These are phyloP conservation scores for Asobara japonica DNA, from an alignment of 1,140 invertebrate species.

Conservation along the genomic window DNA sequence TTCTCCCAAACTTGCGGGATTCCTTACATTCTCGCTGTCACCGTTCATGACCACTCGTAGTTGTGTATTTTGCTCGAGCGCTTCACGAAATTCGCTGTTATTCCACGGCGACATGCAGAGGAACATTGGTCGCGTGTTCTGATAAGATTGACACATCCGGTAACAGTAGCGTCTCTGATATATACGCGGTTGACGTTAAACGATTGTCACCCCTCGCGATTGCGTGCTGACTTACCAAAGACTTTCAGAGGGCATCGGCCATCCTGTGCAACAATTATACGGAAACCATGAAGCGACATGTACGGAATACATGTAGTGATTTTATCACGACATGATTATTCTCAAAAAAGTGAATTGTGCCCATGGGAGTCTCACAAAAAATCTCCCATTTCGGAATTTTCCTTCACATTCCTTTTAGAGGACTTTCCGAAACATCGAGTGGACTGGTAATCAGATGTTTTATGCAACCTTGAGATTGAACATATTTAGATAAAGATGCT, in stretches of 20 bases:
- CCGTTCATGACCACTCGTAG: background rate
- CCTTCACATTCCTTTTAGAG: too few relatives aligned
- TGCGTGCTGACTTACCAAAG: background rate
- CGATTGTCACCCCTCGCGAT: background rate
- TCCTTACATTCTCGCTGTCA: too few relatives aligned
- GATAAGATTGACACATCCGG: conserved; percentile 11
- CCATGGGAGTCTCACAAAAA: too few relatives aligned
- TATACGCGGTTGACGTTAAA: background rate
- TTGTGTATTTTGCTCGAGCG: background rate
- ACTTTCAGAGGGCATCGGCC: background rate
- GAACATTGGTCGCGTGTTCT: background rate
- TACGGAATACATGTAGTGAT: too few relatives aligned
- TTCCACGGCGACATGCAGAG: background rate
- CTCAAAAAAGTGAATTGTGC: too few relatives aligned
- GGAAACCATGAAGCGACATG: background rate
- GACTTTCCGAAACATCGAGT: too few relatives aligned
- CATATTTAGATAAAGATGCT: too few relatives aligned
- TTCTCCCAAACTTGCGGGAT: too few relatives aligned
- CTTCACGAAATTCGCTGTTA: background rate
- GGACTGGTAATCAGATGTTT: too few relatives aligned
- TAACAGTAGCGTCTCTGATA: conserved; percentile 9
- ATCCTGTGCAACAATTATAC: background rate
- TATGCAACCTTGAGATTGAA: too few relatives aligned
- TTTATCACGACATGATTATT: too few relatives aligned
- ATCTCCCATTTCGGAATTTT: too few relatives aligned